A percentile compares a stretch with the other conserved stretches of the same genome.
phyloP scores from a whole-genome alignment of 2,113 vertebrate species.

The Corythoichthys haematopterus region DNA sequence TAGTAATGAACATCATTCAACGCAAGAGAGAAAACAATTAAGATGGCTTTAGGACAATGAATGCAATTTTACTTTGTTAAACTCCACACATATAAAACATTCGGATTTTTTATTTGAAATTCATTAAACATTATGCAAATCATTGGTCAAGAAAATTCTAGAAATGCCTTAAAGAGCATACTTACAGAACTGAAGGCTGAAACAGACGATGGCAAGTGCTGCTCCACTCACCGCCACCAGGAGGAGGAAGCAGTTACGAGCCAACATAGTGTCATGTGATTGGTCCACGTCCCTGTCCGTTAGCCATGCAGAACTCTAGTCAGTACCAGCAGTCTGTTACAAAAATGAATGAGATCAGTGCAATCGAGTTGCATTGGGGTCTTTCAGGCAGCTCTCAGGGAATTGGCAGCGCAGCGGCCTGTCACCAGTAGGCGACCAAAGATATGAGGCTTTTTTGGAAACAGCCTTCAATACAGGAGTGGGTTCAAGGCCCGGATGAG shows the following conservation, averaged over 20 bases:
- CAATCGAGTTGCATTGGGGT: not conserved
- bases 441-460: too few relatives aligned
- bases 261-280: slow-evolving; percentile 83
- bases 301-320: slow-evolving; percentile 76
- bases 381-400: too few relatives aligned
- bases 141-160: too few relatives aligned
- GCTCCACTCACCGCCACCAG: slow-evolving; percentile 88
- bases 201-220: slow-evolving; percentile 84
- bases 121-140: too few relatives aligned
- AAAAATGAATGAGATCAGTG: not conserved
- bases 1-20: not conserved
- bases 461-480: too few relatives aligned
- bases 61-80: too few relatives aligned
- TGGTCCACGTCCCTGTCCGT: slow-evolving; percentile 59
- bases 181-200: slow-evolving; percentile 95
- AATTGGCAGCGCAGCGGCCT: too few relatives aligned
- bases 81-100: too few relatives aligned
- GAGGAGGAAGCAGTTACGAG: slow-evolving; percentile 90
- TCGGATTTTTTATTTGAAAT: too few relatives aligned
- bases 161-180: slow-evolving; percentile 24
- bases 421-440: too few relatives aligned
- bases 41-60: too few relatives aligned
- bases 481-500: too few relatives aligned
- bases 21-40: not conserved
- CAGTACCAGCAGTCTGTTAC: slow-evolving; percentile 46